Conservation (phyloP, 1,140 invertebrate species). For the Drosophila sp. region DNA sequence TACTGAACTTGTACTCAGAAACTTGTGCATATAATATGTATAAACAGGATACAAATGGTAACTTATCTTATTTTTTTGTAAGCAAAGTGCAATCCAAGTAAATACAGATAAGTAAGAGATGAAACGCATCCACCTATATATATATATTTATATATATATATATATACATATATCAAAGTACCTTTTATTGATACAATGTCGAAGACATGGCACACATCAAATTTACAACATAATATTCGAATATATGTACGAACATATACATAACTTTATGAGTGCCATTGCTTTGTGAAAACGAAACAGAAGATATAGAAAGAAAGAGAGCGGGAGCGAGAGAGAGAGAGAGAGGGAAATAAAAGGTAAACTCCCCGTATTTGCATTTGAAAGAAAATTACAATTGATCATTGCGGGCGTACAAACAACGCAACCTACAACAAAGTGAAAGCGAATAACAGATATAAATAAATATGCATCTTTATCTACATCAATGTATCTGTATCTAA, state of each 20-base stretch:
- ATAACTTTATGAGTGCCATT: slow-evolving; percentile 48
- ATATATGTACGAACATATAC: neutral
- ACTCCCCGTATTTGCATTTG: slow-evolving; percentile 68
- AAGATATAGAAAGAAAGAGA: neutral
- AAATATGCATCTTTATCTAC: slow-evolving; percentile 17
- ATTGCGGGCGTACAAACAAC: slow-evolving; percentile 38
- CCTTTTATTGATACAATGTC: slow-evolving; percentile 72
- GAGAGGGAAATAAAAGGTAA: slow-evolving; percentile 1
- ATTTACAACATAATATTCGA: slow-evolving; percentile 52
- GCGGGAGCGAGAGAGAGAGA: no score
- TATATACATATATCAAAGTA: slow-evolving; percentile 9
- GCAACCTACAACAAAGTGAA: slow-evolving; percentile 30
- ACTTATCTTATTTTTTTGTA: no score
- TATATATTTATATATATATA: slow-evolving; percentile 1
- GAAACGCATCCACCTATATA: slow-evolving; percentile 1
- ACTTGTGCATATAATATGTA: no score
- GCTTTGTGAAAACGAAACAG: slow-evolving; percentile 44
- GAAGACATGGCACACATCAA: slow-evolving; percentile 32
- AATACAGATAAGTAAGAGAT: neutral
- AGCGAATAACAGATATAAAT: slow-evolving; percentile 20
- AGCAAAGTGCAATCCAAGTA: neutral
- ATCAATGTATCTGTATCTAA: neutral
- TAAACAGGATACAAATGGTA: no score
- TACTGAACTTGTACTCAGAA: no score
- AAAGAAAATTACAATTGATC: slow-evolving; percentile 81